A percentile compares a stretch with the other conserved stretches of the same genome.
Conservation (phyloP, 1,140 invertebrate species). For the Bombus confusus region DNA sequence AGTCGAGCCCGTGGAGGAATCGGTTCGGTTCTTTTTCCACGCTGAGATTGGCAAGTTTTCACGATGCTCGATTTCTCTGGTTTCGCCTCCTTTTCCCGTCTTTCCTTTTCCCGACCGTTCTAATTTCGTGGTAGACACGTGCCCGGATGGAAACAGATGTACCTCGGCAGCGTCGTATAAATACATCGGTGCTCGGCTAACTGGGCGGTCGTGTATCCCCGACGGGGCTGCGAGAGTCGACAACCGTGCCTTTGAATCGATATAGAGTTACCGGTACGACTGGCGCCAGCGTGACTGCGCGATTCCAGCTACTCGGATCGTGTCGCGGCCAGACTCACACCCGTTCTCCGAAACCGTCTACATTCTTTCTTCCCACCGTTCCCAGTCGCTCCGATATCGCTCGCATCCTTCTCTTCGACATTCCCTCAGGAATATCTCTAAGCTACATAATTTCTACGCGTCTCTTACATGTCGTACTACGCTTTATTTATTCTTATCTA, state of each 20-base stretch:
- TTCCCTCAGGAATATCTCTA: too few relatives aligned
- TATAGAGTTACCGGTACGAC: constrained; percentile 39
- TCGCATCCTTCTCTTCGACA: background rate
- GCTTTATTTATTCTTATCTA: too few relatives aligned
- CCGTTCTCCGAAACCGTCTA: background rate
- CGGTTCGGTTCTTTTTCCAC: background rate
- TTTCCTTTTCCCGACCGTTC: constrained; percentile 59
- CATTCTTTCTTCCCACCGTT: background rate
- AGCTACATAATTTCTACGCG: too few relatives aligned
- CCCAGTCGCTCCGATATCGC: too few relatives aligned
- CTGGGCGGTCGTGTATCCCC: constrained; percentile 27
- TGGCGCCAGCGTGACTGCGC: constrained; percentile 46
- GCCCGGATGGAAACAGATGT: constrained; percentile 73
- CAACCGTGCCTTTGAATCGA: constrained; percentile 56
- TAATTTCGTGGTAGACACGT: constrained; percentile 71
- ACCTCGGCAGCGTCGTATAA: constrained; percentile 60
- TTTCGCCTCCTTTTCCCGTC: constrained; percentile 41
- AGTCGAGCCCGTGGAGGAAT: background rate
- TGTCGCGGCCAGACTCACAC: background rate
- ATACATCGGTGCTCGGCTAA: constrained; percentile 61
- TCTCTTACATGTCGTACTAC: too few relatives aligned
- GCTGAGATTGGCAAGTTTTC: background rate
- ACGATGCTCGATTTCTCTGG: constrained; percentile 17
- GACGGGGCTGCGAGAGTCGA: constrained; percentile 42
- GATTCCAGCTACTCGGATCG: constrained; percentile 25